These are phyloP conservation scores for Labroides dimidiatus DNA, from an alignment of 2,797 vertebrate genomes.

Conservation along the genomic window DNA sequence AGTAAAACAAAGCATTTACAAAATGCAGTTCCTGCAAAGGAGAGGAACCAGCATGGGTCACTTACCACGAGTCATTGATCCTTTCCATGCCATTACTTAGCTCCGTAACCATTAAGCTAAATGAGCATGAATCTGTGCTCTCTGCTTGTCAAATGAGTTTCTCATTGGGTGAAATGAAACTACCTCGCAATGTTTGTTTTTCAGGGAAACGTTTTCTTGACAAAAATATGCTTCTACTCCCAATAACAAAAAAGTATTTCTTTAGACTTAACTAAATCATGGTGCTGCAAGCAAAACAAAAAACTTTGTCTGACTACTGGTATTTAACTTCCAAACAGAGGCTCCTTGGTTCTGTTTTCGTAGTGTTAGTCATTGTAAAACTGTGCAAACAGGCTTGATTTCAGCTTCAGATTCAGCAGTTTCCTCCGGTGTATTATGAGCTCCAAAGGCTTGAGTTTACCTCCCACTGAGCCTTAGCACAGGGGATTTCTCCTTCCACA, in stretches of 20 bases:
- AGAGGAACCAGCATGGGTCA: constrained; percentile 39
- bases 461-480: background rate
- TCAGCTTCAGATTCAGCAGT: background rate
- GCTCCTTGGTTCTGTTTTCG: background rate
- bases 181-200: constrained; percentile 14
- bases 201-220: background rate
- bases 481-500: background rate
- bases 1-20: constrained; percentile 31
- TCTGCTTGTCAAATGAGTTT: constrained; percentile 30
- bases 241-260: background rate
- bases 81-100: constrained; percentile 40
- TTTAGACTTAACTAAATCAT: background rate
- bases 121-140: constrained; percentile 48
- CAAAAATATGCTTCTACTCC: too few species aligned
- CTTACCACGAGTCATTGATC: constrained; percentile 47
- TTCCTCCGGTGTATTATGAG: background rate
- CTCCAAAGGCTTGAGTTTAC: background rate
- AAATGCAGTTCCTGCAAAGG: constrained; percentile 32
- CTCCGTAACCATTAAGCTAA: constrained; percentile 40
- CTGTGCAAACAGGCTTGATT: background rate
- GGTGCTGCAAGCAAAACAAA: background rate
- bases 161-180: background rate
- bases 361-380: background rate
- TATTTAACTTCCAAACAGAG: too few species aligned
- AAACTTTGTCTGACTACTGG: background rate